These are phyloP conservation scores for Drosophila falleni DNA, from an alignment of 2,888 invertebrate species.

Conservation along the genomic window DNA sequence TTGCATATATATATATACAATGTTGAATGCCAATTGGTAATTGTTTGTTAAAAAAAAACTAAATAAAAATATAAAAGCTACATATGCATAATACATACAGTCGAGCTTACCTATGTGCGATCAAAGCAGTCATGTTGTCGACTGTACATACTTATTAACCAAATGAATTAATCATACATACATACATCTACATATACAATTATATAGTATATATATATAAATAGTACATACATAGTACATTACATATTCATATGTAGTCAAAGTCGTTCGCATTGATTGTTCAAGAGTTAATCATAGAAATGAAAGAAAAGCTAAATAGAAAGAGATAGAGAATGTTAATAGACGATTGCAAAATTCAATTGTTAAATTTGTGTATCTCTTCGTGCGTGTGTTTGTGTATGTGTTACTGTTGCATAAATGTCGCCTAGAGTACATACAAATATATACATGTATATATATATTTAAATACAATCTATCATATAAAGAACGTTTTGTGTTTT, in stretches of 20 bases:
- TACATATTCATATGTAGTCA: slow-evolving; percentile 18
- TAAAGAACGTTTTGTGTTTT: slow-evolving; percentile 5
- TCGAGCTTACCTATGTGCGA: slow-evolving; percentile 2
- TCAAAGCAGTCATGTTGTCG: neutral
- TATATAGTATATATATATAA: neutral
- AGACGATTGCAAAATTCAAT: slow-evolving; percentile 10
- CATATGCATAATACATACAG: slow-evolving; percentile 4
- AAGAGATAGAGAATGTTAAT: neutral
- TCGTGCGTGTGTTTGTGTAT: slow-evolving; percentile 7
- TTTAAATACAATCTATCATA: too few relatives aligned
- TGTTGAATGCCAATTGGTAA: slow-evolving; percentile 54
- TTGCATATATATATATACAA: slow-evolving; percentile 17
- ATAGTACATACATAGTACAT: slow-evolving; percentile 8
- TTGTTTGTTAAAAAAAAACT: slow-evolving; percentile 55
- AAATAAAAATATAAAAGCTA: neutral
- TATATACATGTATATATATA: slow-evolving; percentile 18
- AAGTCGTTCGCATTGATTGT: slow-evolving; percentile 42
- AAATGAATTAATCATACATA: slow-evolving; percentile 24
- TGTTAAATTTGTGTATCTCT: slow-evolving; percentile 18
- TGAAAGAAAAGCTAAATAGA: neutral
- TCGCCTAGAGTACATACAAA: slow-evolving; percentile 29
- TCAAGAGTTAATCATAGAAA: slow-evolving; percentile 30
- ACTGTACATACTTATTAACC: slow-evolving; percentile 20
- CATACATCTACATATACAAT: neutral
- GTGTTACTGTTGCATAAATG: slow-evolving; percentile 7